A percentile compares a stretch with the other conserved stretches of the same genome.
Evolutionary conservation across 2,113 vertebrate species (phyloP).

Genomic region (Cisticola juncidis): DNA sequence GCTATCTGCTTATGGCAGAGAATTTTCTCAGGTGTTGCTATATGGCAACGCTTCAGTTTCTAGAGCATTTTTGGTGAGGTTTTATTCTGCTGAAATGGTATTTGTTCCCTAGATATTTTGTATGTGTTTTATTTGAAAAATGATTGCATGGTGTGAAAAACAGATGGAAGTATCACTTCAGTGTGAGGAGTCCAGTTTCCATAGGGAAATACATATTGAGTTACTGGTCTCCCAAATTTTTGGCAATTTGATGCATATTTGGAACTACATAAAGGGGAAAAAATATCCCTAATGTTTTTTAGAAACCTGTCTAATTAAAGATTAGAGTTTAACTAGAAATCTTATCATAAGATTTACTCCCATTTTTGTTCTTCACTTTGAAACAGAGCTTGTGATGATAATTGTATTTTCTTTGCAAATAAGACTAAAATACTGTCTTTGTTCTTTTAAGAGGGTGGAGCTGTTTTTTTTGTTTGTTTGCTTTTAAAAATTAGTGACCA

Average conservation of each 20-base stretch:
- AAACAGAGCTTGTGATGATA: neutral
- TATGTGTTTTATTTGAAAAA: neutral
- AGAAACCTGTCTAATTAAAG: neutral
- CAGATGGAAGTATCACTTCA: neutral
- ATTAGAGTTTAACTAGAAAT: neutral
- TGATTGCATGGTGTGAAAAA: neutral
- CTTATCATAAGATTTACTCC: neutral
- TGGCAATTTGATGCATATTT: neutral
- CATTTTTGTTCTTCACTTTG: neutral
- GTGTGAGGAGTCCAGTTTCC: neutral
- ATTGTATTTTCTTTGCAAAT: neutral
- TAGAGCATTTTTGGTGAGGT: neutral
- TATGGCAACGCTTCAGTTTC: neutral
- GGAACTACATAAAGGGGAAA: neutral
- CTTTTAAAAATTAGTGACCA: neutral
- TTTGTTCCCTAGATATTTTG: neutral
- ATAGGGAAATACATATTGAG: neutral
- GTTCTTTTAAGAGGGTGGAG: neutral
- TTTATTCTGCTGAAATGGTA: neutral
- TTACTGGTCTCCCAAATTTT: neutral
- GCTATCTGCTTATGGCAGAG: neutral
- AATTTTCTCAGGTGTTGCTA: neutral
- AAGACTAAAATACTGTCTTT: neutral
- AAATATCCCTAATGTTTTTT: neutral
- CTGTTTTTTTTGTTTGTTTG: neutral